phyloP scores from a whole-genome alignment of 2,888 invertebrate genomes.

The Molorchus minor region DNA sequence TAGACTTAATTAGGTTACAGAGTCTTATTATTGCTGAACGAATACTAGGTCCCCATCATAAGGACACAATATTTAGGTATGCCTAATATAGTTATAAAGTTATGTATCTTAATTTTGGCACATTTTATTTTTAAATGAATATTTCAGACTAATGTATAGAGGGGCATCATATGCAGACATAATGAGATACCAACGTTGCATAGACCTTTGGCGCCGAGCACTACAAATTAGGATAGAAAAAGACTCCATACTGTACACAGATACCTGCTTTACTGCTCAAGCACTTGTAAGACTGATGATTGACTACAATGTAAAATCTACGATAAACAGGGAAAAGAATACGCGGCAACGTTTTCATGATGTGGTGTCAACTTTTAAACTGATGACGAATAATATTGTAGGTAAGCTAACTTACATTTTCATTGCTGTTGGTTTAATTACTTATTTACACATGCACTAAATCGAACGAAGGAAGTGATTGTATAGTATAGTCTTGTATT shows the following conservation, averaged over 20 bases:
- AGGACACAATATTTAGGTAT: constrained; percentile 80
- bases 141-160: constrained; percentile 62
- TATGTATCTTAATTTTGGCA: neutral
- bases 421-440: neutral
- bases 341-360: constrained; percentile 73
- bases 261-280: constrained; percentile 87
- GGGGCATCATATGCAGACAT: constrained; percentile 80
- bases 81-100: constrained; percentile 3
- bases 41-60: constrained; percentile 85
- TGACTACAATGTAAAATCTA: constrained; percentile 72
- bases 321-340: constrained; percentile 64
- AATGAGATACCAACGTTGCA: constrained; percentile 81
- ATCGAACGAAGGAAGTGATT: too few species aligned
- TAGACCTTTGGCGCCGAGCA: constrained; percentile 87
- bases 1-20: constrained; percentile 87
- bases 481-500: too few species aligned
- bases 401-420: constrained; percentile 47
- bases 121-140: neutral
- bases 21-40: constrained; percentile 88
- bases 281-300: constrained; percentile 86
- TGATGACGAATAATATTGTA: constrained; percentile 72
- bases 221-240: constrained; percentile 81
- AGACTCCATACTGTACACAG: constrained; percentile 79
- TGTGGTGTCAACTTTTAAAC: constrained; percentile 74
- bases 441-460: neutral